phyloP scores from a whole-genome alignment of 1,140 invertebrate species.

The Hesperophylax magnus region DNA sequence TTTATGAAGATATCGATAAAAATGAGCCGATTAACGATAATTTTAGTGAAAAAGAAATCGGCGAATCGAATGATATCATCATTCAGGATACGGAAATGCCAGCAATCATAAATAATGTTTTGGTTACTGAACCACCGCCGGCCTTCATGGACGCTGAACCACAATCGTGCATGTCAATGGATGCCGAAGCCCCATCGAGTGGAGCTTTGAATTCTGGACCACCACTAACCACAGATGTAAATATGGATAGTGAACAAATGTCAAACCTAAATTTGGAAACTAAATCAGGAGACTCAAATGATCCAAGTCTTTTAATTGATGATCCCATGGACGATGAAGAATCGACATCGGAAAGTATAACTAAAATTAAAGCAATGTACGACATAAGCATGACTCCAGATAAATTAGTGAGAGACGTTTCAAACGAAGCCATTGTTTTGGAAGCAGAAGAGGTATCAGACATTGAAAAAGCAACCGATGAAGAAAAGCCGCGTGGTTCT shows the following conservation, averaged over 20 bases:
- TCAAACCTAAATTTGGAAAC: constrained; percentile 7
- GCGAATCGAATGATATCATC: constrained; percentile 57
- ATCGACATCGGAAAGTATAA: constrained; percentile 44
- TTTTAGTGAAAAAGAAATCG: constrained; percentile 56
- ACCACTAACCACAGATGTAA: no score
- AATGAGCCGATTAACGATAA: constrained; percentile 49
- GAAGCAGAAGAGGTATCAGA: constrained; percentile 61
- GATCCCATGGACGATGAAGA: constrained; percentile 60
- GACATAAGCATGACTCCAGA: constrained; percentile 49
- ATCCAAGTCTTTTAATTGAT: constrained; percentile 58
- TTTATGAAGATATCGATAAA: constrained; percentile 73
- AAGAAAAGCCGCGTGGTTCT: constrained; percentile 62
- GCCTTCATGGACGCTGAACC: constrained; percentile 51
- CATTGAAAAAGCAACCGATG: constrained; percentile 62
- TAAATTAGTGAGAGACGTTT: constrained; percentile 59
- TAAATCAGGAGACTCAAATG: constrained; percentile 52
- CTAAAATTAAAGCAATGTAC: constrained; percentile 54
- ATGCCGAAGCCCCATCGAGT: background rate
- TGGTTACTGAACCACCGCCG: background rate
- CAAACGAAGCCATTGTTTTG: constrained; percentile 68
- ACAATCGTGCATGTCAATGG: constrained; percentile 59
- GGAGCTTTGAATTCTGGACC: no score
- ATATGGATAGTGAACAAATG: no score
- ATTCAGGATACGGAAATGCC: background rate
- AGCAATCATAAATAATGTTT: constrained; percentile 56